Evolutionary conservation across 2,888 invertebrate genomes (phyloP), one percentile per base, ranked within the genome.

Genomic region (Chloroclysta siterata): DNA sequence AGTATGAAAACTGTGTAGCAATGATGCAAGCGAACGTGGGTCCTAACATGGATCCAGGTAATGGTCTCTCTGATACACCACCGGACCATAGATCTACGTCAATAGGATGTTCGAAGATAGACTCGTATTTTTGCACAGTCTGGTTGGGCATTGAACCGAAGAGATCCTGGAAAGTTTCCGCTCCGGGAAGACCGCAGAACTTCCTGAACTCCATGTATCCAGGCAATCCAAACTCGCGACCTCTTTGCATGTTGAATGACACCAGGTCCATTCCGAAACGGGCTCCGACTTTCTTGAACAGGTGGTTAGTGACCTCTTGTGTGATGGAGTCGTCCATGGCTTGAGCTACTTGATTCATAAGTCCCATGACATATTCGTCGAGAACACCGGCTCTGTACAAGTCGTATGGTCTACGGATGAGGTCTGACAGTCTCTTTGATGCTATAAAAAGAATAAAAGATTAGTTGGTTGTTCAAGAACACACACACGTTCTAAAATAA

Each of bases 41-140:
- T 54, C 99, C 98, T 66, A 99, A 94, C 96, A 98, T 97, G 60
- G 98, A 97, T 50, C 98, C 98, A 8, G 97, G 97, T 58, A 98
- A 93, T 2, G 98, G 97, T 67, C 96, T 94, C 82, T 99, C 99
- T 0, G 98, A 97, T 7, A 98, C 97, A 53, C 98, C 98, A 53
- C 98, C 98, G 15, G 98, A 97, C 97, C 98, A 99, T 59, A 98
- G 93, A 93, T 99, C 98, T 52, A 99, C 97, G 85, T 99, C 99
- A 65, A 96, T 94, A 1, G 98, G 98, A 85, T 97, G 96, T 95
- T 97, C 96, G 80, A 97, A 98, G 78, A 98, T 97, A 4, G 96
- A 95, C 73, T 96, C 94, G 81, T 97, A 98, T 84, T 96, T 95
- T 63, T 95, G 90, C 53, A 98, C 96, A 1, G 98, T 98, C 68